A percentile compares a stretch with the other conserved stretches of the same genome.
phyloP scores from a whole-genome alignment of 2,113 vertebrate species.

The Sorex fumeus region DNA sequence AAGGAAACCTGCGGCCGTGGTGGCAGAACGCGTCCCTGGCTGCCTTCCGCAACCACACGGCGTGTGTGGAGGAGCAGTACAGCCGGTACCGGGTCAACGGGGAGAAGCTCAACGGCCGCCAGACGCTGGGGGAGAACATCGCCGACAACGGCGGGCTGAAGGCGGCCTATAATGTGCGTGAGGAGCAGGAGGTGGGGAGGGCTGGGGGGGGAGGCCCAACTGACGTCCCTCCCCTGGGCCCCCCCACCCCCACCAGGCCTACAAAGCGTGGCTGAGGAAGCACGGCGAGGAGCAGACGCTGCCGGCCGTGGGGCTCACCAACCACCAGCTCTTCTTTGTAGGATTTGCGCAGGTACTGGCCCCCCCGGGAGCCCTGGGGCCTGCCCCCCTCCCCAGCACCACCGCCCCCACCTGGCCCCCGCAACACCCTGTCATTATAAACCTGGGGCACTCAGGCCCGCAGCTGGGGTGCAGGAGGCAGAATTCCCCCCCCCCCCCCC shows the following conservation, averaged over 20 bases:
- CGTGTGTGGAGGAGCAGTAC: slow-evolving; percentile 97
- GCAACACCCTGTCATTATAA: neutral
- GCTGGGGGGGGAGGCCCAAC: no score
- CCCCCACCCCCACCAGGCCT: slow-evolving; percentile 90
- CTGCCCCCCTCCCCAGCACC: neutral
- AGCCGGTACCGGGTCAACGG: slow-evolving; percentile 93
- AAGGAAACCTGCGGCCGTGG: slow-evolving; percentile 96
- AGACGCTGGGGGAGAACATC: slow-evolving; percentile 98
- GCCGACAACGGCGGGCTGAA: slow-evolving; percentile 98
- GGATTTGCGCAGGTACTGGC: slow-evolving; percentile 96
- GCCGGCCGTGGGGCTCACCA: slow-evolving; percentile 96
- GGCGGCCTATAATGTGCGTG: slow-evolving; percentile 96
- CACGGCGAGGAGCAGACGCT: slow-evolving; percentile 95
- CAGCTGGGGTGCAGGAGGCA: neutral
- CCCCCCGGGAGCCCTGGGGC: neutral
- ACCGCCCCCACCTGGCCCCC: neutral
- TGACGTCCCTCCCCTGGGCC: neutral
- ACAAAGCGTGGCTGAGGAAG: slow-evolving; percentile 93
- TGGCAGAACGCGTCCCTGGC: slow-evolving; percentile 97
- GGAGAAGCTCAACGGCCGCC: slow-evolving; percentile 95
- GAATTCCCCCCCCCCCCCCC: neutral
- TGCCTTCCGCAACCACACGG: slow-evolving; percentile 94
- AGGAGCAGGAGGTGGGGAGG: no score
- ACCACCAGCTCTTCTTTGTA: slow-evolving; percentile 98
- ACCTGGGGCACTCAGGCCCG: neutral